phyloP scores from a whole-genome alignment of 1,140 invertebrate genomes.

The Lordiphosa mommai region DNA sequence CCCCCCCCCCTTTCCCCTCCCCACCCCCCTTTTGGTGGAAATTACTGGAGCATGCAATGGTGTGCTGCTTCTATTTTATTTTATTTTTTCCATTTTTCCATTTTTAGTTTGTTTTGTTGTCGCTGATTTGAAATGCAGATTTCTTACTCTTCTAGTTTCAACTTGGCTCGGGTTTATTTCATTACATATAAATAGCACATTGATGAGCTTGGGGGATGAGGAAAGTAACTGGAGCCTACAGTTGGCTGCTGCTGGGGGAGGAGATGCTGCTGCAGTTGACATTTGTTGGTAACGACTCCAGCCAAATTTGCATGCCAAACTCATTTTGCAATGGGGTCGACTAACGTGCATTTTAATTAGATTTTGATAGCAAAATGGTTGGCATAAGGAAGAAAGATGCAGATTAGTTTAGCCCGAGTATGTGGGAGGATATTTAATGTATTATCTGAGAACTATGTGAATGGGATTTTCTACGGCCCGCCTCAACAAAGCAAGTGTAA shows the following conservation, averaged over 20 bases:
- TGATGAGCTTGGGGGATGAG: slow-evolving; percentile 3
- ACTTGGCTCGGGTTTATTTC: slow-evolving; percentile 7
- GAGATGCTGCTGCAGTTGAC: slow-evolving; percentile 5
- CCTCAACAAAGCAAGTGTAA: slow-evolving; percentile 31
- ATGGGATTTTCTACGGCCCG: slow-evolving; percentile 3
- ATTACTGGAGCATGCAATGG: slow-evolving; percentile 14
- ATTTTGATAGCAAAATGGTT: not conserved
- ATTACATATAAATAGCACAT: slow-evolving; percentile 13
- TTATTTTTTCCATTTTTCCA: slow-evolving; percentile 2
- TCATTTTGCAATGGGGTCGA: slow-evolving; percentile 10
- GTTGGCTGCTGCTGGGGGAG: slow-evolving; percentile 1
- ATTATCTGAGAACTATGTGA: too few species aligned
- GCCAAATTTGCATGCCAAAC: slow-evolving; percentile 11
- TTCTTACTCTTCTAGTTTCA: slow-evolving; percentile 6
- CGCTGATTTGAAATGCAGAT: slow-evolving; percentile 18
- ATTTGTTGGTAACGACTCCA: slow-evolving; percentile 5
- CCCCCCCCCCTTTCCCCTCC: not conserved
- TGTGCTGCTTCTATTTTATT: slow-evolving; percentile 7
- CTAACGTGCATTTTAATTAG: slow-evolving; percentile 12
- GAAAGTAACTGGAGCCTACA: slow-evolving; percentile 1
- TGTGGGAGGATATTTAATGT: slow-evolving; percentile 8
- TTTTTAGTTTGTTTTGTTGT: slow-evolving; percentile 8
- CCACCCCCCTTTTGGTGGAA: slow-evolving; percentile 2
- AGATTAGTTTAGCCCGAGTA: slow-evolving; percentile 26
- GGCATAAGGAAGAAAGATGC: not conserved